Evolutionary conservation across 1,140 invertebrate genomes (phyloP).

Genomic region (Rhyzopertha dominica): DNA sequence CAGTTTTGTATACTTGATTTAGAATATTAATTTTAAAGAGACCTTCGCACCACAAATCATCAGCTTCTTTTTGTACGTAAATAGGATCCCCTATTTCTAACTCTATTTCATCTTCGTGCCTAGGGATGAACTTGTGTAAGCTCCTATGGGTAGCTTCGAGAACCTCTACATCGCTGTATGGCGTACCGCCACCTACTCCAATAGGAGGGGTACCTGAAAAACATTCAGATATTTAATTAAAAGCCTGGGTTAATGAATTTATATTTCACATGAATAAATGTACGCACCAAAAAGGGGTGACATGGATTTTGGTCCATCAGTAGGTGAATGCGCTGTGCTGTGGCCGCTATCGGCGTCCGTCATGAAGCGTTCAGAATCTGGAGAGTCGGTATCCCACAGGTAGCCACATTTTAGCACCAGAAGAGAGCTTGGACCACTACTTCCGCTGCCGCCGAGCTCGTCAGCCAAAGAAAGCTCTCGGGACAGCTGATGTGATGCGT

Average conservation of each 20-base stretch:
- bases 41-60: conserved; percentile 97
- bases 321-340: conserved; percentile 82
- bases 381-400: conserved; percentile 74
- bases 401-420: conserved; percentile 71
- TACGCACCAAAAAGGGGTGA: conserved; percentile 61
- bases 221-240: no score
- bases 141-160: conserved; percentile 93
- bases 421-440: conserved; percentile 55
- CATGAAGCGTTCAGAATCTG: conserved; percentile 76
- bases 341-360: conserved; percentile 80
- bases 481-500: conserved; percentile 40
- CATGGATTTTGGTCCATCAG: conserved; percentile 75
- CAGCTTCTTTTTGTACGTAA: conserved; percentile 93
- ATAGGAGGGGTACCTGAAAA: conserved; percentile 46
- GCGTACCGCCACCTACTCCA: conserved; percentile 57
- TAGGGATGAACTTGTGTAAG: conserved; percentile 90
- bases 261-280: no score
- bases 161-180: conserved; percentile 77
- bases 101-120: conserved; percentile 92
- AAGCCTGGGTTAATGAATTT: no score
- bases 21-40: conserved; percentile 11
- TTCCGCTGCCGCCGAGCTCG: conserved; percentile 52
- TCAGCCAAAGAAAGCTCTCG: conserved; percentile 63
- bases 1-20: background rate
- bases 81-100: conserved; percentile 96